Base-by-base conservation (phyloP, 2,888 invertebrate genomes). In the Leucozona laternaria region DNA sequence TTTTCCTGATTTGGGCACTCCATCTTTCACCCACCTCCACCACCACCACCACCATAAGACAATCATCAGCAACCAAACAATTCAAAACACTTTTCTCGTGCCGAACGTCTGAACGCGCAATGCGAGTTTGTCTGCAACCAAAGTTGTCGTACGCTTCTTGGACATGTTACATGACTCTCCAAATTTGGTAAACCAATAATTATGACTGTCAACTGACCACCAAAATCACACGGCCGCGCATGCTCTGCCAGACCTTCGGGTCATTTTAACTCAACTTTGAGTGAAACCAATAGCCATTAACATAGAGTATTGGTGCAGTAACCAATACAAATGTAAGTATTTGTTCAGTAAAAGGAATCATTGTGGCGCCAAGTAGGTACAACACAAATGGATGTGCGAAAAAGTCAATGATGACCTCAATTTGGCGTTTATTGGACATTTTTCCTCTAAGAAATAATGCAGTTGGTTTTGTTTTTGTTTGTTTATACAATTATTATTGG, bases 161-260 rank as follows among this genome's bases (percentile, higher is more conserved):
- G 76, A 82, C 70, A 88, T 80, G 76, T 88, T 80, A 84, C 87
- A 82, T 82, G 88, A 88, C 58, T 85, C 45, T 37, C 88, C 88
- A 76, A 85, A 88, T 81, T 88, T 88, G 88, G 88, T 31, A 75
- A 82, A 66, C 68, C 88, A 84, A 88, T 88, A 88, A 88, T 82
- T 84, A 88, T 85, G 85, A 77, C 82, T 85, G 83, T 86, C 88
- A 76, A 81, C 84, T 83, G 87, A 73, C 78, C 88, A 84, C 79
- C 79, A 84, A 81, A 84, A 75, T 75, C 75, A 79, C 70, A 79
- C 58, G 84, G 75, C 64, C 43, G 68, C 57, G 64, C 71, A 50
- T 68, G 50, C 57, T 77, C 76, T 58, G 64, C 58, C 72, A 43
- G 64, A 77, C 76, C 58, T 80, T 80, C 50, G 71, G 79, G 80